phyloP scores from a whole-genome alignment of 2,113 vertebrate species.

The Butorides virescens region DNA sequence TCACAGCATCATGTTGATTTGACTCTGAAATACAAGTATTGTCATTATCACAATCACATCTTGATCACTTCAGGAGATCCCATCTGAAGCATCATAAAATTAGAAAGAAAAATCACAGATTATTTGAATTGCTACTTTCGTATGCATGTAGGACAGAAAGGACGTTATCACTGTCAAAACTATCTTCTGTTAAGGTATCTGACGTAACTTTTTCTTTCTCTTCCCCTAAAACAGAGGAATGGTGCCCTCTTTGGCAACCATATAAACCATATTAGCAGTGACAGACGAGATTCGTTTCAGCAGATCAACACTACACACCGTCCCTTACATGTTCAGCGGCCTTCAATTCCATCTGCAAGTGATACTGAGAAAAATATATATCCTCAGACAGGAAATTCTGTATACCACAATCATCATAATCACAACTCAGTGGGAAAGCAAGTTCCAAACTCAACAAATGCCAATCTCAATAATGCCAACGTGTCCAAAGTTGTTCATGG shows the following conservation, averaged over 20 bases:
- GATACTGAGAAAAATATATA: conserved; percentile 88
- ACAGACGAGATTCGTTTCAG: conserved; percentile 86
- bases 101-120: conserved; percentile 35
- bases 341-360: conserved; percentile 85
- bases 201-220: conserved; percentile 66
- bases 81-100: conserved; percentile 9
- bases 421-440: conserved; percentile 89
- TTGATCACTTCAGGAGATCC: conserved; percentile 19
- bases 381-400: conserved; percentile 86
- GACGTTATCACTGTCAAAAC: not conserved
- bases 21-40: not conserved
- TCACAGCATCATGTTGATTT: not conserved
- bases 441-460: conserved; percentile 94
- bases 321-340: conserved; percentile 94
- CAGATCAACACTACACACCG: conserved; percentile 97
- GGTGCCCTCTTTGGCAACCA: conserved; percentile 97
- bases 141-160: conserved; percentile 44
- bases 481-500: conserved; percentile 89
- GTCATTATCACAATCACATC: not conserved
- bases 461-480: conserved; percentile 99
- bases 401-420: conserved; percentile 89
- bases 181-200: not conserved
- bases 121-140: conserved; percentile 27
- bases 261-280: conserved; percentile 91
- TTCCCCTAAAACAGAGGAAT: conserved; percentile 88